phyloP scores from a whole-genome alignment of 2,888 invertebrate species.

The Drosophila glabriapex region DNA sequence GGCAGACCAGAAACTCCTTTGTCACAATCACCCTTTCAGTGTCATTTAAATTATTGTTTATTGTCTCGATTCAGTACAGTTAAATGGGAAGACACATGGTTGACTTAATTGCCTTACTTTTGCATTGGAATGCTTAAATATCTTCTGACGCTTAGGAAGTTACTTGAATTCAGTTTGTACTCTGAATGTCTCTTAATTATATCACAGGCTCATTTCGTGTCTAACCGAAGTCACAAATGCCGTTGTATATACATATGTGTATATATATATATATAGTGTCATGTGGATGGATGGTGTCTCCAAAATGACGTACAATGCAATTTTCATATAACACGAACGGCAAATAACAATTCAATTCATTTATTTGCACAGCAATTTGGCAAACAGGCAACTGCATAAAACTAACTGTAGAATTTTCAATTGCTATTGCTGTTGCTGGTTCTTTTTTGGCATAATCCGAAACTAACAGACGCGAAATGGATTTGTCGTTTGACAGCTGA shows the following conservation, averaged over 20 bases:
- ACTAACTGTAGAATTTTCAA: slow-evolving; percentile 45
- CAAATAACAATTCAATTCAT: slow-evolving; percentile 79
- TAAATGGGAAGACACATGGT: background rate
- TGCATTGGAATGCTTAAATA: background rate
- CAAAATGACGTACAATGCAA: slow-evolving; percentile 56
- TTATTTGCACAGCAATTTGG: slow-evolving; percentile 72
- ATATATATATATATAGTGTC: slow-evolving; percentile 7
- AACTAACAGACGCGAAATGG: slow-evolving; percentile 74
- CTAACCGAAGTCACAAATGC: slow-evolving; percentile 16
- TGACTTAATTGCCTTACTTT: background rate
- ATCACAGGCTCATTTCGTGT: slow-evolving; percentile 8
- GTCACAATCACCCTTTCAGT: background rate
- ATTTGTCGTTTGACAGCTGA: slow-evolving; percentile 76
- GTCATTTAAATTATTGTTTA: background rate
- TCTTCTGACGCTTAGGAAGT: background rate
- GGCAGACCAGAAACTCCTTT: background rate
- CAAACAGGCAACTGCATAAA: slow-evolving; percentile 45
- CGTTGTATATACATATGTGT: slow-evolving; percentile 11
- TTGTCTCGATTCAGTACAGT: background rate
- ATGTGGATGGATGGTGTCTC: slow-evolving; percentile 2
- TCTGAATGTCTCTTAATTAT: background rate
- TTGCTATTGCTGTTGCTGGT: slow-evolving; percentile 15
- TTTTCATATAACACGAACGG: slow-evolving; percentile 72
- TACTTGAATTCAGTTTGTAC: slow-evolving; percentile 8
- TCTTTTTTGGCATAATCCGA: slow-evolving; percentile 61